A percentile compares a stretch with the other conserved stretches of the same genome.
These are phyloP conservation scores for Saccopteryx leptura DNA, from an alignment of 2,113 vertebrate species.

Conservation along the genomic window DNA sequence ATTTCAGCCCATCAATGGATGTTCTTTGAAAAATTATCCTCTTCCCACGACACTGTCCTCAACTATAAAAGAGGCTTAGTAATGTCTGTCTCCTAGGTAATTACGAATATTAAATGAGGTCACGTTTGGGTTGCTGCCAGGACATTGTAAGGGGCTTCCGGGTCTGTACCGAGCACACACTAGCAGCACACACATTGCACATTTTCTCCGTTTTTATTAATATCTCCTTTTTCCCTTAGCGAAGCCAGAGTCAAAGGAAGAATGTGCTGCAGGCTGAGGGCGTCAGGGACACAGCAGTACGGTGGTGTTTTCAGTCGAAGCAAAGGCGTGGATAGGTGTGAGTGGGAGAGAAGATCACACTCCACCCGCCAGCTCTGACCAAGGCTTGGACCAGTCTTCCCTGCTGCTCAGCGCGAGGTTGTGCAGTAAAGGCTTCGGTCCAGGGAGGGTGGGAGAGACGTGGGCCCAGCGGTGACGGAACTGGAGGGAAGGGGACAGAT, in stretches of 20 bases:
- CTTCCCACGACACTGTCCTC: neutral
- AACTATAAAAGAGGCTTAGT: neutral
- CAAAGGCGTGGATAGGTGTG: neutral
- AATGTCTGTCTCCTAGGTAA: neutral
- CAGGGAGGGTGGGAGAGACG: neutral
- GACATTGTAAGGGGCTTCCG: neutral
- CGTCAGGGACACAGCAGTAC: too few relatives aligned
- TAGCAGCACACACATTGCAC: neutral
- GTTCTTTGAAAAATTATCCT: conserved; percentile 36
- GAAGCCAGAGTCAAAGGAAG: conserved; percentile 1
- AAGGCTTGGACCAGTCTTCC: neutral
- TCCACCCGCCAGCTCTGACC: neutral
- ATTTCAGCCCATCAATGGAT: neutral
- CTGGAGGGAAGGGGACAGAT: neutral
- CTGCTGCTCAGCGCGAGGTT: neutral
- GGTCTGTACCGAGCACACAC: neutral
- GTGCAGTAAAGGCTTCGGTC: neutral
- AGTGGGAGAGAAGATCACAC: too few relatives aligned
- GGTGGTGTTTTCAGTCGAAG: neutral
- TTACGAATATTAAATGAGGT: neutral
- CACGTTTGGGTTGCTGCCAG: neutral
- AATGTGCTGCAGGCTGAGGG: neutral
- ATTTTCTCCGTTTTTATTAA: neutral
- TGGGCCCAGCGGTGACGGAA: neutral
- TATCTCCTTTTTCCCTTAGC: neutral